These are phyloP conservation scores for Campoplex capitator DNA, from an alignment of 2,888 invertebrate species.

Conservation along the genomic window DNA sequence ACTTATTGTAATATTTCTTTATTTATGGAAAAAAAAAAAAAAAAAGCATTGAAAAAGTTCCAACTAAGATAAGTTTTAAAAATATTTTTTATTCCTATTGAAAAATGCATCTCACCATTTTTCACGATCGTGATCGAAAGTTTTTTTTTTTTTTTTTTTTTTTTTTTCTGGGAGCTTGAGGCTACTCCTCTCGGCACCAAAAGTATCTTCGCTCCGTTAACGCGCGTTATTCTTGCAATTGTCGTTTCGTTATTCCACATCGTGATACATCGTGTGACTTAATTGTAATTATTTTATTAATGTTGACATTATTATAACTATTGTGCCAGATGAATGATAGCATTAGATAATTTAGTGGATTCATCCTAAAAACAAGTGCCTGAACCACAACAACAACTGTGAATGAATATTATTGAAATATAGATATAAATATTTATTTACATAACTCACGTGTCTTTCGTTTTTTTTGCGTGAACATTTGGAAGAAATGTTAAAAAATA, in stretches of 20 bases:
- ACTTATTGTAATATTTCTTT: not conserved
- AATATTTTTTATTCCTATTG: not conserved
- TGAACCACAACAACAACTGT: slow-evolving; percentile 51
- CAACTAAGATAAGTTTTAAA: not conserved
- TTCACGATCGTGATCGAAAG: not conserved
- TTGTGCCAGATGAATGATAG: slow-evolving; percentile 56
- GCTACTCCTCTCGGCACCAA: not conserved
- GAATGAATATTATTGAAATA: slow-evolving; percentile 65
- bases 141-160: not conserved
- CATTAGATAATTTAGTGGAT: slow-evolving; percentile 57
- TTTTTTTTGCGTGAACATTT: not conserved
- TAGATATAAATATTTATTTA: slow-evolving; percentile 63
- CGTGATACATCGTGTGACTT: slow-evolving; percentile 63
- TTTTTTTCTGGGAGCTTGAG: not conserved
- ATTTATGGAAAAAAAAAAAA: not conserved
- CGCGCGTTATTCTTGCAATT: not conserved
- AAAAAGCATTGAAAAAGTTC: not conserved
- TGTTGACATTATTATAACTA: slow-evolving; percentile 45
- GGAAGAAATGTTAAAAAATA: not conserved
- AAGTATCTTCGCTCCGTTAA: not conserved
- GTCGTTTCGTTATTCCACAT: slow-evolving; percentile 18
- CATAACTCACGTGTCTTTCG: slow-evolving; percentile 32
- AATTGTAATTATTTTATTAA: slow-evolving; percentile 48
- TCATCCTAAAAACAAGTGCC: slow-evolving; percentile 69
- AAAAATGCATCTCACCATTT: not conserved